Percentiles rank a stretch among this genome's conserved stretches.
phyloP scores from a whole-genome alignment of 2,888 invertebrate genomes.

The Eretmocerus hayati region DNA sequence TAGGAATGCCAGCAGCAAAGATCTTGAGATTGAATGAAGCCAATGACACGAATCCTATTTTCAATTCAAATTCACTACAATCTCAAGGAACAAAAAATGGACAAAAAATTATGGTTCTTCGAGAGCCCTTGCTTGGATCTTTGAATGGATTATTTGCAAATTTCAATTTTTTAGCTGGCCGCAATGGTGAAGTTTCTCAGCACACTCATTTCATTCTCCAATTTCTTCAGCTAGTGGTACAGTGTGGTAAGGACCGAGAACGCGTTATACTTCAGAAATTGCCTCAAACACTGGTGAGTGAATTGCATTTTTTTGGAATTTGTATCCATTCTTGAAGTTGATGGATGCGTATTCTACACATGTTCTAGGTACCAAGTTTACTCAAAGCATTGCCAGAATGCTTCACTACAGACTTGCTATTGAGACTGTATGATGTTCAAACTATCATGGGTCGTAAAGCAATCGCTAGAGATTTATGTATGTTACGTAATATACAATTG shows the following conservation, averaged over 20 bases:
- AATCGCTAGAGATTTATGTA: conserved; percentile 80
- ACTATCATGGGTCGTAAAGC: conserved; percentile 70
- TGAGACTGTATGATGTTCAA: conserved; percentile 73
- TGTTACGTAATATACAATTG: conserved; percentile 73
- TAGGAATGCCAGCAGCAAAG: conserved; percentile 54
- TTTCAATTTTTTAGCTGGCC: conserved; percentile 62
- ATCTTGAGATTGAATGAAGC: conserved; percentile 59
- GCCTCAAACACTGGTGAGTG: conserved; percentile 59
- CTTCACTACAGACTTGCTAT: conserved; percentile 65
- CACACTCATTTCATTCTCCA: conserved; percentile 78
- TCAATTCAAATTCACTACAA: conserved; percentile 45
- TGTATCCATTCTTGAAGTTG: no score
- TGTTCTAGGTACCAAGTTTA: conserved; percentile 60
- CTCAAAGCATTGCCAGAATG: conserved; percentile 73
- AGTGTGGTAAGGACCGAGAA: conserved; percentile 67
- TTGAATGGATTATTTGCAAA: conserved; percentile 65
- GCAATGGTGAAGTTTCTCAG: conserved; percentile 73
- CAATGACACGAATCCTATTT: conserved; percentile 54
- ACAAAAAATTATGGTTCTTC: conserved; percentile 45
- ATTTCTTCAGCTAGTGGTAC: conserved; percentile 67
- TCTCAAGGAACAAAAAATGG: conserved; percentile 35
- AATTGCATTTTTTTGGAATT: conserved; percentile 10
- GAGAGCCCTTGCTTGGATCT: conserved; percentile 60
- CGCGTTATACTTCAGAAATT: conserved; percentile 66
- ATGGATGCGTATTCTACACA: background rate